phyloP scores from a whole-genome alignment of 1,140 invertebrate species.

The Piezodorus guildinii region DNA sequence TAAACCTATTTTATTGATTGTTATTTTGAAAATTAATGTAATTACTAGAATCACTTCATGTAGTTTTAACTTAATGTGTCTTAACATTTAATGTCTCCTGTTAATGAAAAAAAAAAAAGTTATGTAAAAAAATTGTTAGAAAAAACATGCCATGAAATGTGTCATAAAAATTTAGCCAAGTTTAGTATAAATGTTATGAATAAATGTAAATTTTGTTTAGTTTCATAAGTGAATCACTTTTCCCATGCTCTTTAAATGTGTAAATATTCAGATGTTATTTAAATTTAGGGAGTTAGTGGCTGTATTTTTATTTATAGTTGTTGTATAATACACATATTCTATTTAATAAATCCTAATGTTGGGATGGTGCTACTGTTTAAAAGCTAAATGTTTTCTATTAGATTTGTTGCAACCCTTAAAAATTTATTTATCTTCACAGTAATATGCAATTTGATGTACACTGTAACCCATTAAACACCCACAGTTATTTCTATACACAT shows the following conservation, averaged over 20 bases:
- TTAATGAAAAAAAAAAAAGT: too few relatives aligned
- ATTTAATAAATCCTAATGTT: conserved; percentile 1
- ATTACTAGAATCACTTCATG: too few relatives aligned
- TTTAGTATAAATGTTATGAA: conserved; percentile 15
- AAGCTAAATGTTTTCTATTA: conserved; percentile 17
- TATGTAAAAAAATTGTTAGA: neutral
- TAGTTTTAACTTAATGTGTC: too few relatives aligned
- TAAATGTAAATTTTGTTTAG: conserved; percentile 9
- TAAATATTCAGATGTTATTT: neutral
- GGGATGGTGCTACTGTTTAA: conserved; percentile 20
- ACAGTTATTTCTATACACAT: conserved; percentile 2
- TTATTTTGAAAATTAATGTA: too few relatives aligned
- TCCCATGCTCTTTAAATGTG: neutral
- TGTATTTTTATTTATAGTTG: neutral
- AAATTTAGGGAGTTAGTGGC: neutral
- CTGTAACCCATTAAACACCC: conserved; percentile 2
- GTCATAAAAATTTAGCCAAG: conserved; percentile 17
- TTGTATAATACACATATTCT: conserved; percentile 21
- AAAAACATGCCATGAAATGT: conserved; percentile 11
- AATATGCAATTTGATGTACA: conserved; percentile 7
- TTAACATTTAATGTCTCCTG: too few relatives aligned
- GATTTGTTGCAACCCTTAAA: conserved; percentile 6
- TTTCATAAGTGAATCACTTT: conserved; percentile 12
- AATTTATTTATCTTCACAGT: conserved; percentile 14
- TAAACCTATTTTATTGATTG: too few relatives aligned